phyloP scores from a whole-genome alignment of 2,113 vertebrate genomes.

The Rostratula benghalensis region DNA sequence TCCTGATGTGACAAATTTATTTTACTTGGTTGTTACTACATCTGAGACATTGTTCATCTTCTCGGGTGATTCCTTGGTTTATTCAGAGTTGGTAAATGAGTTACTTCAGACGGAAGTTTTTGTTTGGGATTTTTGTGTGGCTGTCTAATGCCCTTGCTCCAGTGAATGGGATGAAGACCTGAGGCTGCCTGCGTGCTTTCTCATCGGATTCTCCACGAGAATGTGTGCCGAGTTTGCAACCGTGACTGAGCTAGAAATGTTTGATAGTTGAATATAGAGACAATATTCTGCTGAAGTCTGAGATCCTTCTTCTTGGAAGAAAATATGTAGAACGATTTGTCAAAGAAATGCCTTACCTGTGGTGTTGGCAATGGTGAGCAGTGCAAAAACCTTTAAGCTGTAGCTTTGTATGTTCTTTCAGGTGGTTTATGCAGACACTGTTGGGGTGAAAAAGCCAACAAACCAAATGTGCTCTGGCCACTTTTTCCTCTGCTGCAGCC shows the following conservation, averaged over 20 bases:
- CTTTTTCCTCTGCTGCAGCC: fast-evolving
- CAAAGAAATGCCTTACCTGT: not conserved
- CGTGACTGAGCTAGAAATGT: not conserved
- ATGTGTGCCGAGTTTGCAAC: not conserved
- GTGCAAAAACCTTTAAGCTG: not conserved
- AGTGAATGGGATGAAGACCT: not conserved
- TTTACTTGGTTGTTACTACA: not conserved
- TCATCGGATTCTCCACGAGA: not conserved
- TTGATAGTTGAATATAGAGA: not conserved
- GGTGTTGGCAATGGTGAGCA: not conserved
- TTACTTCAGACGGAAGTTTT: not conserved
- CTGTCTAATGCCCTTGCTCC: not conserved
- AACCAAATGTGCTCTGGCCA: not conserved
- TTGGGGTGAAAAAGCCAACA: not conserved
- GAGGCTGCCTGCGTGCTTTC: not conserved
- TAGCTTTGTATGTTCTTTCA: fast-evolving
- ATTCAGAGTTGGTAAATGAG: not conserved
- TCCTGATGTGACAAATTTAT: not conserved
- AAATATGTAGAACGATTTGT: not conserved
- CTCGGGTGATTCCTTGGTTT: not conserved
- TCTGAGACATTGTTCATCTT: not conserved
- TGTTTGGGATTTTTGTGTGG: not conserved
- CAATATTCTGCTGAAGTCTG: not conserved
- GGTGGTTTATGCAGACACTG: not conserved
- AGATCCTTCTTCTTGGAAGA: not conserved